These are phyloP conservation scores for Folsomia manolachei DNA, from an alignment of 2,888 invertebrate species.

Conservation along the genomic window DNA sequence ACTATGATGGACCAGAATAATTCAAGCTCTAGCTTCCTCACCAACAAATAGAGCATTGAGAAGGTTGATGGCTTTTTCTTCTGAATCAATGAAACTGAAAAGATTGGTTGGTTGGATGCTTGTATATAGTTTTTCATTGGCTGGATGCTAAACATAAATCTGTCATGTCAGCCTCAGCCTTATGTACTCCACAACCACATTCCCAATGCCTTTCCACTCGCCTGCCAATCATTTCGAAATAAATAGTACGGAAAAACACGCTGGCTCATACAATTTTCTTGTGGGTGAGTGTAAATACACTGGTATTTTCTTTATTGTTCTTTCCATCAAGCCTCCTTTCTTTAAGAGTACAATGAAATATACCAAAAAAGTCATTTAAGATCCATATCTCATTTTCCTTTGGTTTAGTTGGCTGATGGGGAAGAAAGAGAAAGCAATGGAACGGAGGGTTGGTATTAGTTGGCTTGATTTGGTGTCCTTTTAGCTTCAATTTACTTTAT, in stretches of 20 bases:
- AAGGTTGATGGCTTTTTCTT: conserved; percentile 18
- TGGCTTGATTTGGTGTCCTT: too few species aligned
- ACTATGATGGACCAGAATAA: too few species aligned
- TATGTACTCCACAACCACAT: neutral
- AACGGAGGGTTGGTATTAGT: too few species aligned
- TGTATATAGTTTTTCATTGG: too few species aligned
- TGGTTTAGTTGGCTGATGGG: too few species aligned
- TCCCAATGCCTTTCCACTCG: neutral
- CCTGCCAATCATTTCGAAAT: conserved; percentile 1
- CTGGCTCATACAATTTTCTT: neutral
- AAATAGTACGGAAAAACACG: conserved; percentile 1
- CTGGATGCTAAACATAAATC: neutral
- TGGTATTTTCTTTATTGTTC: neutral
- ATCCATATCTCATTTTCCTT: neutral
- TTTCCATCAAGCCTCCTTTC: neutral
- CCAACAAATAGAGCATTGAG: too few species aligned
- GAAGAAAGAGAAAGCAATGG: too few species aligned
- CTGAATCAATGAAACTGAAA: conserved; percentile 15
- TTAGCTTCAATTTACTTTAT: too few species aligned
- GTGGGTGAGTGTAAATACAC: neutral
- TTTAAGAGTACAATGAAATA: neutral
- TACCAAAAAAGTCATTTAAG: neutral
- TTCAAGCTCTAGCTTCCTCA: too few species aligned
- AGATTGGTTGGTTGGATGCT: conserved; percentile 14
- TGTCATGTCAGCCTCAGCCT: neutral